These are phyloP conservation scores for Barypeithes pellucidus DNA, from an alignment of 2,888 invertebrate genomes.

Conservation along the genomic window DNA sequence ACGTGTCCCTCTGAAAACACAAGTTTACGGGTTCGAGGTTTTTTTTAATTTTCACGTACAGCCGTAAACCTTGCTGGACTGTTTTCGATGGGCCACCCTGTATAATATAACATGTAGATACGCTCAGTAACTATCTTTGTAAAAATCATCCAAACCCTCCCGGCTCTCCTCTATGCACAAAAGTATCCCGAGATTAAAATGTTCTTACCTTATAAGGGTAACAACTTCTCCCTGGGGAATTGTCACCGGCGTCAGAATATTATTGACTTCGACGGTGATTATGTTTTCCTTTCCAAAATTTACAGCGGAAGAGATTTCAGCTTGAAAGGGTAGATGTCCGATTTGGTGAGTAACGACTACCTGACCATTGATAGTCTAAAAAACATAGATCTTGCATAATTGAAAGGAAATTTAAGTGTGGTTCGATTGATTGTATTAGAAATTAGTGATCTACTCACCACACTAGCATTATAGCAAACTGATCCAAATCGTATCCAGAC, in stretches of 20 bases:
- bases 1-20: too few species aligned
- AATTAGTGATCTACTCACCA: conserved; percentile 75
- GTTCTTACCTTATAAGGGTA: conserved; percentile 34
- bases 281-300: conserved; percentile 81
- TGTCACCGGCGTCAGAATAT: conserved; percentile 87
- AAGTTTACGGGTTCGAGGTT: too few species aligned
- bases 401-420: not conserved
- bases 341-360: conserved; percentile 87
- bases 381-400: conserved; percentile 19
- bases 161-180: too few species aligned
- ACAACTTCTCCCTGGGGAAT: conserved; percentile 85
- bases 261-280: conserved; percentile 95
- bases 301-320: conserved; percentile 82
- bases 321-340: conserved; percentile 95
- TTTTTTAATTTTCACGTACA: too few species aligned
- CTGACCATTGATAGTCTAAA: conserved; percentile 90
- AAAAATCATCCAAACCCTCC: too few species aligned
- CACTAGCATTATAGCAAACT: conserved; percentile 91
- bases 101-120: too few species aligned
- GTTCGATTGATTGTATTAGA: not conserved
- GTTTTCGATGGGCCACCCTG: too few species aligned
- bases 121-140: too few species aligned
- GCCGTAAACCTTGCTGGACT: too few species aligned
- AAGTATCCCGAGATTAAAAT: too few species aligned
- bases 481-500: conserved; percentile 94